Evolutionary conservation across 2,888 invertebrate species (phyloP).

Genomic region (Ischnura elegans): DNA sequence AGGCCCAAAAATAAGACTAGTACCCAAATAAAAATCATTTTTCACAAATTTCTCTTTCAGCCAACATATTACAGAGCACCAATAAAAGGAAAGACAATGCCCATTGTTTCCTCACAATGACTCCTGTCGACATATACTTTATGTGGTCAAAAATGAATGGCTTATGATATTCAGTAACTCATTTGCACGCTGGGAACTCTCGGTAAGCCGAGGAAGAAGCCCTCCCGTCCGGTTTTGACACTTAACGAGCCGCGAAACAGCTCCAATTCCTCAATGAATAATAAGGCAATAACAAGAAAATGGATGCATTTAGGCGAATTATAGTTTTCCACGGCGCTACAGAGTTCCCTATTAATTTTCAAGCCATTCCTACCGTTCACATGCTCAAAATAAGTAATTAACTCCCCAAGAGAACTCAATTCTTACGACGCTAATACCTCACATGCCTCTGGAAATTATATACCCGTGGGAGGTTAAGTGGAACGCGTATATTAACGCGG

Average conservation of each 20-base stretch:
- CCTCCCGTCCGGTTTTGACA: background rate
- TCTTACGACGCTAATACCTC: conserved; percentile 13
- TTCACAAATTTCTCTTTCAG: too few species aligned
- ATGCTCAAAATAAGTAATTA: conserved; percentile 10
- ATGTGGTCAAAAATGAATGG: background rate
- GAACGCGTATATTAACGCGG: conserved; percentile 49
- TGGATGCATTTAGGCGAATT: background rate
- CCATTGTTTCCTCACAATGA: background rate
- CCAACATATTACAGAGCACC: too few species aligned
- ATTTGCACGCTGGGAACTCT: background rate
- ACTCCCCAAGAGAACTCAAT: conserved; percentile 35
- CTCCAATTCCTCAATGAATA: background rate
- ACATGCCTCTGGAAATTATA: conserved; percentile 6
- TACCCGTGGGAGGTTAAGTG: conserved; percentile 22
- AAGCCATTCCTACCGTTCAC: background rate
- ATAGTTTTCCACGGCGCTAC: background rate
- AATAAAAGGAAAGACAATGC: background rate
- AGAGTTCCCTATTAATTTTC: conserved; percentile 12
- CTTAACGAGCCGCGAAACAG: conserved; percentile 21
- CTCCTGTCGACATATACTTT: background rate
- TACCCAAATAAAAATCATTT: background rate
- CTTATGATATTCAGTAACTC: background rate
- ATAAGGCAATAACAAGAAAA: conserved; percentile 34
- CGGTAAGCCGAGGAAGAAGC: background rate
- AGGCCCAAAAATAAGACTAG: background rate